Evolutionary conservation across 2,113 vertebrate genomes (phyloP).

Genomic region (Gambusia holbrooki): DNA sequence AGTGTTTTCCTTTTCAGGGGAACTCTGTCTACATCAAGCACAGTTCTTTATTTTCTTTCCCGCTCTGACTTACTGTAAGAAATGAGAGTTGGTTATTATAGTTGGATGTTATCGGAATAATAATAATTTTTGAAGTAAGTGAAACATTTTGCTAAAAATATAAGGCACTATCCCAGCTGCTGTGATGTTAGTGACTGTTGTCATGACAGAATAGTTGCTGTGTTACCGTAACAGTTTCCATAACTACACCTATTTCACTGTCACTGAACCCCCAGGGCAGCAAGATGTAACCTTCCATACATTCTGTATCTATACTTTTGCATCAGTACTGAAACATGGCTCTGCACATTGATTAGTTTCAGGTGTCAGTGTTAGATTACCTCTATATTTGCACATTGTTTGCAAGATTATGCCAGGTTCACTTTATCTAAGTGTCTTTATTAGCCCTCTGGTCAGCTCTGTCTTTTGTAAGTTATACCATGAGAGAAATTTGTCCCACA

Average conservation of each 20-base stretch:
- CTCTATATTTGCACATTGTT: slow-evolving; percentile 9
- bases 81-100: slow-evolving; percentile 3
- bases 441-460: slow-evolving; percentile 1
- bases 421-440: neutral
- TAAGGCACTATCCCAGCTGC: neutral
- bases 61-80: slow-evolving; percentile 32
- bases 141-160: neutral
- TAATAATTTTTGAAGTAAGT: neutral
- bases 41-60: slow-evolving; percentile 38
- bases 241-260: slow-evolving; percentile 17
- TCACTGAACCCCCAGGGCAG: slow-evolving; percentile 42
- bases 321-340: slow-evolving; percentile 47
- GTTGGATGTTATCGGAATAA: neutral
- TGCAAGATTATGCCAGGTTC: neutral
- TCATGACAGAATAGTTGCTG: neutral
- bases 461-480: slow-evolving; percentile 5
- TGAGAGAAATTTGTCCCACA: neutral
- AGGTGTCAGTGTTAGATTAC: slow-evolving; percentile 45
- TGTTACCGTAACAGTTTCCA: slow-evolving; percentile 1
- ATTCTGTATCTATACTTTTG: slow-evolving; percentile 40
- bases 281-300: slow-evolving; percentile 59
- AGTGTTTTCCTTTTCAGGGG: slow-evolving; percentile 44
- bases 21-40: slow-evolving; percentile 40
- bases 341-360: slow-evolving; percentile 49
- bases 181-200: neutral